Evolutionary conservation across 2,797 vertebrate genomes (phyloP), one percentile per base, ranked within the genome.

Genomic region (Xiphorhynchus erythropygius): DNA sequence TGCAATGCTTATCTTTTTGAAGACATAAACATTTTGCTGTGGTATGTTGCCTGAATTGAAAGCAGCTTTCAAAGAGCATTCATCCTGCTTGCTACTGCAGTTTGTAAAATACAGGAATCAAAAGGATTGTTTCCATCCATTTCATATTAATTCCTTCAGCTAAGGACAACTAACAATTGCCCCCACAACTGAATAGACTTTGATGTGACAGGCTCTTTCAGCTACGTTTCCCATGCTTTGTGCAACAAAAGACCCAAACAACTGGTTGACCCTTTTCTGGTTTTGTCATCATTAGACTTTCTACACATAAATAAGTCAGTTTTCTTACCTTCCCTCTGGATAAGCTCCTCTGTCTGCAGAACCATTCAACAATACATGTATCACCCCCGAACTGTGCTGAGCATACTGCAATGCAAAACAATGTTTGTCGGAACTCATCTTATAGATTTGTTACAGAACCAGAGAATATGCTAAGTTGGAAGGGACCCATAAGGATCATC

Each of bases 361-460:
- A 47, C 98, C 98, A 52, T 98, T 98, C 94, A 98, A 74, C 97
- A 98, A 94, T 85, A 98, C 81, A 0, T 95, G 81, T 80, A 98
- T 95, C 63, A 97, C 96, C 15, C 98, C 98, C 50, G 97, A 97
- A 71, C 98, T 98, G 30, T 98, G 97, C 49, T 25, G 88, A 1
- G 98, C 97, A 94, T 98, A 98, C 98, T 98, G 95, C 35, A 97
- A 96, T 60, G 91, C 49, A 83, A 28, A 94, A 87, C 4, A 50
- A 0, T 0, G 13, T 49, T 65, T 69, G 44, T 78, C 35, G 96
- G 77, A 87, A 60, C 23, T 59, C 44, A 44, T 49, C 33, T 75
- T 62, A 52, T 8, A 74, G 46, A 59, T 84, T 84, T 74, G 17
- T 60, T 25, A 50, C 18, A 60, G 62, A 64, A 64, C 44, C 62